Evolutionary conservation across 2,797 vertebrate genomes (phyloP).

Genomic region (Decapterus maruadsi): DNA sequence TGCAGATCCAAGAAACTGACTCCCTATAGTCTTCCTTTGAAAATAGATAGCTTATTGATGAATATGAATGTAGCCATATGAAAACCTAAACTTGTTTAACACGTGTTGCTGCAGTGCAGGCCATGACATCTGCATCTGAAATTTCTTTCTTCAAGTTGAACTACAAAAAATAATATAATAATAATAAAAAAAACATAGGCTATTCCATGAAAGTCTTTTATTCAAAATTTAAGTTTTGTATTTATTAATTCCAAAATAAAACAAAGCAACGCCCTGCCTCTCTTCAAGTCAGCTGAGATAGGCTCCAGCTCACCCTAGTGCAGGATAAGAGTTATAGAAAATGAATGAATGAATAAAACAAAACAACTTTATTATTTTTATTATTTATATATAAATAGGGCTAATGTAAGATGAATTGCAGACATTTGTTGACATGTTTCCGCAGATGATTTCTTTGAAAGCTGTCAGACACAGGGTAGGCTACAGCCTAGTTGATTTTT

Average conservation of each 20-base stretch:
- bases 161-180: too few relatives aligned
- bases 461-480: background rate
- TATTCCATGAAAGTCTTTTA: too few relatives aligned
- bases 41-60: background rate
- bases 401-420: background rate
- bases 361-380: background rate
- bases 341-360: too few relatives aligned
- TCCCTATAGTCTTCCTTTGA: background rate
- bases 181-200: too few relatives aligned
- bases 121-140: too few relatives aligned
- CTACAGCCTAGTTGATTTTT: slow-evolving; percentile 13
- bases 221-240: too few relatives aligned
- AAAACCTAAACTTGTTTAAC: background rate
- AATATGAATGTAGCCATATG: background rate
- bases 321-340: too few relatives aligned
- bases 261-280: too few relatives aligned
- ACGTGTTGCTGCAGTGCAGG: background rate
- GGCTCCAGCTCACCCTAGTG: too few relatives aligned
- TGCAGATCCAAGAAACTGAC: background rate
- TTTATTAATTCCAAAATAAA: background rate
- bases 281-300: too few relatives aligned
- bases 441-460: slow-evolving; percentile 24
- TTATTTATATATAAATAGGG: background rate
- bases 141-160: background rate
- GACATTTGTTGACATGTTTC: slow-evolving; percentile 9